Evolutionary conservation across 2,113 vertebrate species (phyloP).

Genomic region (Ondatra zibethicus): DNA sequence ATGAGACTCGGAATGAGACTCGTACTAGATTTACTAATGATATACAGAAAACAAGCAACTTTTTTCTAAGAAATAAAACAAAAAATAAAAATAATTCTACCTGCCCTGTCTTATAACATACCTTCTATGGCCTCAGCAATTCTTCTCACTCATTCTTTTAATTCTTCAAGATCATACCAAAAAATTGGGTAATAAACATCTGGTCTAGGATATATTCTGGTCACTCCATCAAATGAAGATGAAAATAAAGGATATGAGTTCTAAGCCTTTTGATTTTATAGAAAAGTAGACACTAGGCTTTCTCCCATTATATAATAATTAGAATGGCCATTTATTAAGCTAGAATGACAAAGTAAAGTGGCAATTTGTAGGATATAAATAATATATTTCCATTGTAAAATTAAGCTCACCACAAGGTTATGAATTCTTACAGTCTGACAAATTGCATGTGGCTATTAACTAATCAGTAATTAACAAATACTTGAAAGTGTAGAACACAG

Average conservation of each 20-base stretch:
- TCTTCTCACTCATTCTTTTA: not conserved
- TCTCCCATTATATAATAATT: not conserved
- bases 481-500: not conserved
- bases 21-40: not conserved
- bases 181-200: not conserved
- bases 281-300: not conserved
- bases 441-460: not conserved
- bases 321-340: not conserved
- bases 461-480: not conserved
- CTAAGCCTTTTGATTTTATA: not conserved
- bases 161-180: not conserved
- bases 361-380: not conserved
- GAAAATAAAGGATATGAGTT: not conserved
- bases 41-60: not conserved
- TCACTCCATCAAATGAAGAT: not conserved
- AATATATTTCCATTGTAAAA: not conserved
- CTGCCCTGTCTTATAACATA: accelerated
- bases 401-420: not conserved
- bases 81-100: not conserved
- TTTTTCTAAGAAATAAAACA: not conserved
- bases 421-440: not conserved
- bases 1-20: not conserved
- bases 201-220: not conserved
- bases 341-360: not conserved
- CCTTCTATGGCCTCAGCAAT: not conserved